Percentiles rank a stretch among this genome's conserved stretches.
phyloP scores from a whole-genome alignment of 2,797 vertebrate genomes.

The Cephalopachus bancanus region DNA sequence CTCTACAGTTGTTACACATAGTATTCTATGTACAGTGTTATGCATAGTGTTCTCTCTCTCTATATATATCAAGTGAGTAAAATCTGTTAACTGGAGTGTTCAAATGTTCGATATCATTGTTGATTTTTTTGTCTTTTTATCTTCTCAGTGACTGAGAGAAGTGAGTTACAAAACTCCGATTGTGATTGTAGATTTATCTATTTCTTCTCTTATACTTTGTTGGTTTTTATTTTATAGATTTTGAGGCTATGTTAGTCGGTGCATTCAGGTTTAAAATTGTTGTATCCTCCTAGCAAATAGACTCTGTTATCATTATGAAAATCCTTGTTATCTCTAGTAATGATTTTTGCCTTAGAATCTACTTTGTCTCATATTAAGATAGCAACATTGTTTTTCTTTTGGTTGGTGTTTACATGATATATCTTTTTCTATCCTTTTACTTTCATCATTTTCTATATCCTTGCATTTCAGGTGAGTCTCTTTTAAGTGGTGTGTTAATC shows the following conservation, averaged over 20 bases:
- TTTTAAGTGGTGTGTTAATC: not conserved
- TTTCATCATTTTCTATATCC: not conserved
- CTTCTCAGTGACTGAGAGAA: not conserved
- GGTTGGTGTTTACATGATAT: not conserved
- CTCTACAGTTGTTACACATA: fast-evolving
- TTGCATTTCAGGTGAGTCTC: not conserved
- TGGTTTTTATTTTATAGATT: not conserved
- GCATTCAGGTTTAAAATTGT: not conserved
- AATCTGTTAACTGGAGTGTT: fast-evolving
- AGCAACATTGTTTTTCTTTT: fast-evolving
- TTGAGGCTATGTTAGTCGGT: not conserved
- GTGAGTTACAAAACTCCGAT: not conserved
- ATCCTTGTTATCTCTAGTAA: not conserved
- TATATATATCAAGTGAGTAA: fast-evolving
- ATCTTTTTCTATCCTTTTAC: not conserved
- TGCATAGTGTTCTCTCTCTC: too few species aligned
- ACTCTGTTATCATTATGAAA: not conserved
- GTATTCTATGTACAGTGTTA: fast-evolving
- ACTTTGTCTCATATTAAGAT: fast-evolving
- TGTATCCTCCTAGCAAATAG: not conserved
- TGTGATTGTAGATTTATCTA: not conserved
- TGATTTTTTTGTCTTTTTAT: not conserved
- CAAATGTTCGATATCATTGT: fast-evolving
- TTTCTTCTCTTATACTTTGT: not conserved
- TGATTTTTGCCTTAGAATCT: not conserved